phyloP scores from a whole-genome alignment of 2,113 vertebrate species.

The Pangasianodon hypophthalmus region DNA sequence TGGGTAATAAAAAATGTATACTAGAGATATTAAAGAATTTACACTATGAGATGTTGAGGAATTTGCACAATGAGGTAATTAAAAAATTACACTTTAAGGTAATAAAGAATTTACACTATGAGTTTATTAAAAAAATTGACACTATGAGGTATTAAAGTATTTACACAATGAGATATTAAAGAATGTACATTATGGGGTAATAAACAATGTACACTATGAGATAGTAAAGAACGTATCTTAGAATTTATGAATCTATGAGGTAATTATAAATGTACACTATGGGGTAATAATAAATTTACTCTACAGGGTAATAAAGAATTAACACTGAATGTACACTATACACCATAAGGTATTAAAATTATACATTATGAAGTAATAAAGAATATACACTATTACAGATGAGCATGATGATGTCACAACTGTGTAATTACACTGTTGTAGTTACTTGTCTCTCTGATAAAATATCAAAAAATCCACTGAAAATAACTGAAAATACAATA shows the following conservation, averaged over 20 bases:
- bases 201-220: not conserved
- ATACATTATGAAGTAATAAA: too few relatives aligned
- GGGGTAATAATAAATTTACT: not conserved
- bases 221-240: not conserved
- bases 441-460: not conserved
- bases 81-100: not conserved
- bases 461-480: not conserved
- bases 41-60: not conserved
- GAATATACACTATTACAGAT: not conserved
- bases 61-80: not conserved
- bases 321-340: not conserved
- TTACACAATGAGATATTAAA: not conserved
- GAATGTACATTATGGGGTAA: not conserved
- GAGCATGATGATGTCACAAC: not conserved
- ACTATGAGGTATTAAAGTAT: not conserved
- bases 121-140: not conserved
- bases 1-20: not conserved
- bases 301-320: not conserved
- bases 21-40: not conserved
- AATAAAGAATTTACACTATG: not conserved
- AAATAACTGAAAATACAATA: not conserved
- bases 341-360: too few relatives aligned
- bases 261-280: not conserved
- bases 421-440: not conserved
- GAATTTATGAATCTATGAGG: too few relatives aligned